A percentile compares a stretch with the other conserved stretches of the same genome.
Evolutionary conservation across 2,888 invertebrate species (phyloP).

Genomic region (Drosophila birchii): DNA sequence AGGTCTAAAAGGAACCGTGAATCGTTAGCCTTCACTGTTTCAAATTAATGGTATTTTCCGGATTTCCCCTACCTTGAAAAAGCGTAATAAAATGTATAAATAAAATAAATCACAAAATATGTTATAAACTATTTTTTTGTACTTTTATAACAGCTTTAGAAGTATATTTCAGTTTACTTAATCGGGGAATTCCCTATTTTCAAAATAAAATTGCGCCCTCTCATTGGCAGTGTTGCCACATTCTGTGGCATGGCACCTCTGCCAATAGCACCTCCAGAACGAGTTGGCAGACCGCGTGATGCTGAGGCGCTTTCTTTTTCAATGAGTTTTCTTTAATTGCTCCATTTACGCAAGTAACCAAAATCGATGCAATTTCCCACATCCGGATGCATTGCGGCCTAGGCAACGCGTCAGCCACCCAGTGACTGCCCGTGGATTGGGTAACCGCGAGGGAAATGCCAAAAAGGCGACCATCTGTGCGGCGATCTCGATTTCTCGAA

Average conservation of each 20-base stretch:
- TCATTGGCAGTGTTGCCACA: neutral
- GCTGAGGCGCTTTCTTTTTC: constrained; percentile 73
- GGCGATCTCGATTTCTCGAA: constrained; percentile 30
- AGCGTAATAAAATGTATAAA: no score
- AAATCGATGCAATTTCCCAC: constrained; percentile 64
- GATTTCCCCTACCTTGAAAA: no score
- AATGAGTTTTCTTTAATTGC: constrained; percentile 65
- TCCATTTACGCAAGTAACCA: constrained; percentile 72
- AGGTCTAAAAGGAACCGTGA: no score
- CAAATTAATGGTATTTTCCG: no score
- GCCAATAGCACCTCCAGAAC: neutral
- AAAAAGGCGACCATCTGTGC: constrained; percentile 46
- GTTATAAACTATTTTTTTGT: no score
- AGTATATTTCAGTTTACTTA: neutral
- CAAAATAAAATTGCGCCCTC: neutral
- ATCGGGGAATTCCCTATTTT: neutral
- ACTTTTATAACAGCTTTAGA: neutral
- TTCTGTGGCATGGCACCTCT: neutral
- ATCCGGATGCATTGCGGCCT: constrained; percentile 67
- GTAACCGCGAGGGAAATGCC: constrained; percentile 38
- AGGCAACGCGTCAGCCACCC: constrained; percentile 51
- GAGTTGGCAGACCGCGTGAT: constrained; percentile 7
- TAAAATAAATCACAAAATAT: no score
- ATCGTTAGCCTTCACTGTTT: no score
- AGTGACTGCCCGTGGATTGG: constrained; percentile 39